Conservation (phyloP, 2,888 invertebrate genomes). For the Saturnia pavonia region DNA sequence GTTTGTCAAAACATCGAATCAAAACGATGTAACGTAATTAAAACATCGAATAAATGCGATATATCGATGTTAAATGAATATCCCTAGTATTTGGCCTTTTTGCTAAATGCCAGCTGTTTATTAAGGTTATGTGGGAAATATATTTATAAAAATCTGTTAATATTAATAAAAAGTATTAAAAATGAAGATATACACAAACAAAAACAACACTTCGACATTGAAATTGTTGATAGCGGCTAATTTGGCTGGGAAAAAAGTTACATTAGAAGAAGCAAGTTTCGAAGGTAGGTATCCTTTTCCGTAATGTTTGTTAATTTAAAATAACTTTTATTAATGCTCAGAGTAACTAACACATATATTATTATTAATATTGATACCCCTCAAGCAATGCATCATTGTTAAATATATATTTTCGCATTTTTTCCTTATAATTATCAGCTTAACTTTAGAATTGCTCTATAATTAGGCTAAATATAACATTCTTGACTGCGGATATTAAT, state of each 20-base stretch:
- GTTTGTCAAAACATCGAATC: too few relatives aligned
- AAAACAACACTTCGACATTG: conserved; percentile 88
- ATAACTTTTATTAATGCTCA: background rate
- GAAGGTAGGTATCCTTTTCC: conserved; percentile 75
- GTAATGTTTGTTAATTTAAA: conserved; percentile 15
- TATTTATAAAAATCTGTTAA: conserved; percentile 17
- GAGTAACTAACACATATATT: background rate
- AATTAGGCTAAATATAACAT: too few relatives aligned
- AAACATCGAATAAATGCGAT: too few relatives aligned
- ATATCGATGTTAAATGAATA: too few relatives aligned
- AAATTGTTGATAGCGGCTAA: conserved; percentile 88
- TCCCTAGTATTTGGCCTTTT: too few relatives aligned
- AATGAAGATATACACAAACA: conserved; percentile 89
- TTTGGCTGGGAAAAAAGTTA: conserved; percentile 81
- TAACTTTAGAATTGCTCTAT: too few relatives aligned
- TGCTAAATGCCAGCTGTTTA: conserved; percentile 26
- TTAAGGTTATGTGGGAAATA: conserved; percentile 33
- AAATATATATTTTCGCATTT: background rate
- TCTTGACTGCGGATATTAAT: too few relatives aligned
- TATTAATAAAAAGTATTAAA: conserved; percentile 44
- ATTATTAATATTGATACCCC: background rate
- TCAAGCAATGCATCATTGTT: background rate
- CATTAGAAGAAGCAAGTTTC: conserved; percentile 81
- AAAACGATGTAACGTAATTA: too few relatives aligned
- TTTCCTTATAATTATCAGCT: background rate